phyloP scores from a whole-genome alignment of 2,888 invertebrate species.

The Epicampocera succincta region DNA sequence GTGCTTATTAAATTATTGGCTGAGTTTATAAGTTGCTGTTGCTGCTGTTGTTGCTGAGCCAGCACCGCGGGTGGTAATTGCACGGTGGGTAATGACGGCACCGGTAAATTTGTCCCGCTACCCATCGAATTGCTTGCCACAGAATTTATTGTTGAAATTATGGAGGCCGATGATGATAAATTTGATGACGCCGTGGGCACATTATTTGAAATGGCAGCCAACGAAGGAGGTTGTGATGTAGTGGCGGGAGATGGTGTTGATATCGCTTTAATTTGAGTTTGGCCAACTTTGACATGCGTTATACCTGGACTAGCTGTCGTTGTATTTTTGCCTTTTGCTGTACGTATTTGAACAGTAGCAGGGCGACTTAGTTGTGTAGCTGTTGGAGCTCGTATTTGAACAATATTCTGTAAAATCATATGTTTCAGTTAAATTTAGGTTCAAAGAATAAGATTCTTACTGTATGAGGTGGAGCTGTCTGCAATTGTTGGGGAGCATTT shows the following conservation, averaged over 20 bases:
- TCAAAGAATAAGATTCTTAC: constrained; percentile 72
- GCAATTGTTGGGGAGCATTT: constrained; percentile 77
- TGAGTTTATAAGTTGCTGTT: constrained; percentile 63
- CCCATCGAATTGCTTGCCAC: constrained; percentile 74
- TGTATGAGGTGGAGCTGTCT: constrained; percentile 79
- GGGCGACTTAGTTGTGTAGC: constrained; percentile 78
- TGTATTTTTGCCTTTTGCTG: constrained; percentile 75
- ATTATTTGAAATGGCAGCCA: constrained; percentile 78
- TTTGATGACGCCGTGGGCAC: constrained; percentile 69
- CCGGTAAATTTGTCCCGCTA: constrained; percentile 74
- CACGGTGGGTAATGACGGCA: constrained; percentile 79
- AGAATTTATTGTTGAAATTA: constrained; percentile 78
- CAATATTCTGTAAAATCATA: constrained; percentile 76
- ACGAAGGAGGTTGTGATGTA: constrained; percentile 77
- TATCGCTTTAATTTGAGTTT: constrained; percentile 81
- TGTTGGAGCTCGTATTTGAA: constrained; percentile 80
- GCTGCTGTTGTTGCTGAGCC: constrained; percentile 70
- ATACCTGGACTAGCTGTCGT: constrained; percentile 73
- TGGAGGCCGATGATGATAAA: constrained; percentile 67
- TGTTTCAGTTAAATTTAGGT: background rate
- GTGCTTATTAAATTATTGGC: constrained; percentile 63
- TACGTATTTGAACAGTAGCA: constrained; percentile 80
- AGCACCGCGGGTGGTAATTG: constrained; percentile 75
- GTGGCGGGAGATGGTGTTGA: constrained; percentile 73
- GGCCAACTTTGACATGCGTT: constrained; percentile 81